These are phyloP conservation scores for Catagonus wagneri DNA, from an alignment of 2,113 vertebrate species.

Conservation along the genomic window DNA sequence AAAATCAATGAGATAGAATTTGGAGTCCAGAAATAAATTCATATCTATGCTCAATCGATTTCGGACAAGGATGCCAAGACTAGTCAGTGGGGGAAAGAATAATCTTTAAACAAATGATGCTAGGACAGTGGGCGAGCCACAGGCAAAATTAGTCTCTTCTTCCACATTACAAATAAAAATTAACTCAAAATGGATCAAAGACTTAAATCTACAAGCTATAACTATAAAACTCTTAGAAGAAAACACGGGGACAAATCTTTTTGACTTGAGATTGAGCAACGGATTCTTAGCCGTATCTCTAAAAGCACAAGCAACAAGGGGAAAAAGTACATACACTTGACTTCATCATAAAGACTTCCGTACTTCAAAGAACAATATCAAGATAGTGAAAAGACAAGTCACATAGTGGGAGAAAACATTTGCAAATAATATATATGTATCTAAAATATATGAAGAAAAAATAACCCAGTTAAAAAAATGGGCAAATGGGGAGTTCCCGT, in stretches of 20 bases:
- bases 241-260: background rate
- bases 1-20: background rate
- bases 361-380: background rate
- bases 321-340: background rate
- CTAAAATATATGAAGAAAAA: background rate
- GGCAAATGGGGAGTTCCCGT: too few relatives aligned
- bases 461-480: background rate
- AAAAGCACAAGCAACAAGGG: background rate
- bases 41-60: background rate
- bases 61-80: background rate
- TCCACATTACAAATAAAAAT: background rate
- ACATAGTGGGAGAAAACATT: background rate
- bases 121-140: background rate
- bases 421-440: background rate
- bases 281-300: background rate
- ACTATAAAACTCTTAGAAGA: background rate
- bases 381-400: background rate
- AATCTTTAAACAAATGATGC: conserved; percentile 8
- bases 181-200: background rate
- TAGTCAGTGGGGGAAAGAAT: background rate
- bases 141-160: background rate
- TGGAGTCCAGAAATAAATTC: background rate
- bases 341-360: background rate
- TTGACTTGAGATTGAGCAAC: background rate
- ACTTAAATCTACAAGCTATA: background rate